Base-by-base conservation (phyloP, 2,888 invertebrate genomes). In the Rhagophthalmus giganteus region DNA sequence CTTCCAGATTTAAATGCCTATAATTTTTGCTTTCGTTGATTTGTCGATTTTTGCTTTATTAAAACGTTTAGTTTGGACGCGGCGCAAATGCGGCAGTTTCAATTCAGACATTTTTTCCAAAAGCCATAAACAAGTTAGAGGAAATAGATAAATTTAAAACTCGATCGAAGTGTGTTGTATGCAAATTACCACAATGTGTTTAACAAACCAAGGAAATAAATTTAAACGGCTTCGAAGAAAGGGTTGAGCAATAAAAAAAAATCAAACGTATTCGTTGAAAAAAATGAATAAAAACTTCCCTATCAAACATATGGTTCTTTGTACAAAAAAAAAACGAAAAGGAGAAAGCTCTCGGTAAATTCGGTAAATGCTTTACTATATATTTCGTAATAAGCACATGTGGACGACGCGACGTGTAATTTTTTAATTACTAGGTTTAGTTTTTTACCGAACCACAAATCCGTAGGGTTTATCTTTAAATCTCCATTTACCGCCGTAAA, bases 141-240 rank as follows among this genome's bases (percentile, higher is more conserved):
- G 54, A 54, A 54, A 47, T 44, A 44, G 39, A 54, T 54, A 54
- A 54, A 54, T 54, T 54, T 48, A 14, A 45, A 47, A 50, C 27
- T 33, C 48, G 50, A 49, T 54, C 54, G 51, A 53, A 54, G 39
- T 45, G 42, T 51, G 54, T 55, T 42, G 47, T 57, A 57, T 57
- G 57, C 38, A 57, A 57, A 57, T 57, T 42, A 48, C 39, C 51
- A 57, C 54, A 57, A 57, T 54, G 54, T 57, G 54, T 51, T 57
- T 32, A 35, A 44, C 44, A 45, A 52, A 51, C 46, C 55, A 44
- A 53, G 44, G 45, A 52, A 47, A 56, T 56, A 56, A 56, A 56
- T 56, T 56, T 44, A 41, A 52, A 44, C 39, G 47, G 47, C 51
- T 35, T 47, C 33, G 46, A 44, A 38, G 42, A 42, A 54, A 54